Evolutionary conservation across 2,113 vertebrate species (phyloP).

Genomic region (Probosciger aterrimus): DNA sequence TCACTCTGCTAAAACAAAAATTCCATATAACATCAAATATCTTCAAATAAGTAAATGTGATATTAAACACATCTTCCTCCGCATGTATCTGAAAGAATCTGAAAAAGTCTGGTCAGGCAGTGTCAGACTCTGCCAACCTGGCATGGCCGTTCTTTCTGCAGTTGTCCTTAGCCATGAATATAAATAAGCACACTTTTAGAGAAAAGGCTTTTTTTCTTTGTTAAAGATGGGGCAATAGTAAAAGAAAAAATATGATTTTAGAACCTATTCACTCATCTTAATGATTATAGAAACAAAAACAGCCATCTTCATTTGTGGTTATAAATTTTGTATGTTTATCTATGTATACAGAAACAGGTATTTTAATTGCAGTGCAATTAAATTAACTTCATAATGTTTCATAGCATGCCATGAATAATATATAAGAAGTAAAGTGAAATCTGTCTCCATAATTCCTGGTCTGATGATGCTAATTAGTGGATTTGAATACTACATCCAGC

Average conservation of each 20-base stretch:
- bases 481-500: not conserved
- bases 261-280: not conserved
- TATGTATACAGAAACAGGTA: slow-evolving; percentile 8
- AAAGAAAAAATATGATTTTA: not conserved
- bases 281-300: not conserved
- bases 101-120: not conserved
- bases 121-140: not conserved
- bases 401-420: slow-evolving; percentile 26
- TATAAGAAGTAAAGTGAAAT: slow-evolving; percentile 11
- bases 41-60: not conserved
- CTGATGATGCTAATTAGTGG: not conserved
- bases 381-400: slow-evolving; percentile 23
- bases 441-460: not conserved
- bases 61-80: not conserved
- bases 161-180: not conserved
- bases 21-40: not conserved
- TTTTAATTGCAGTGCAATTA: slow-evolving; percentile 38
- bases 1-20: not conserved
- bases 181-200: not conserved
- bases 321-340: not conserved
- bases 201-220: not conserved
- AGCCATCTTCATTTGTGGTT: not conserved
- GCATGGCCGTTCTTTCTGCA: not conserved
- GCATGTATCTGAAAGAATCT: not conserved
- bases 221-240: not conserved